A percentile compares a stretch with the other conserved stretches of the same genome.
Conservation (phyloP, 1,140 invertebrate species). For the Schlechtendalia chinensis region DNA sequence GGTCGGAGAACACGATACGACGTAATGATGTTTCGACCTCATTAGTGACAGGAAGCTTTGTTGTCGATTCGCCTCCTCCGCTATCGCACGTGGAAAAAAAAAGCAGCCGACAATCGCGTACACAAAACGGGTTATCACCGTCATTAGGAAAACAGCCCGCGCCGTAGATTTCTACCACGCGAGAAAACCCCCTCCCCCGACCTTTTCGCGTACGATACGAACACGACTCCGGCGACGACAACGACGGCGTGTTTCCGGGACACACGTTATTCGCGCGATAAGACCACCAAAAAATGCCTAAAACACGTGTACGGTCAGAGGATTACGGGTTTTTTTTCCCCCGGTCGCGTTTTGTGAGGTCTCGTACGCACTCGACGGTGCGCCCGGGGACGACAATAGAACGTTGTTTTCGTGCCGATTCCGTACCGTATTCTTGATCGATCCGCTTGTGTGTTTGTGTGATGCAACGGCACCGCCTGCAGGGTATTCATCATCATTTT, state of each 20-base stretch:
- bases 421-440: conserved; percentile 32
- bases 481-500: conserved; percentile 21
- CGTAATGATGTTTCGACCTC: conserved; percentile 42
- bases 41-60: conserved; percentile 43
- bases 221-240: too few relatives aligned
- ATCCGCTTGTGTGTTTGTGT: neutral
- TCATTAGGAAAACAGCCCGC: too few relatives aligned
- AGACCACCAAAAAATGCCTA: too few relatives aligned
- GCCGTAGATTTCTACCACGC: too few relatives aligned
- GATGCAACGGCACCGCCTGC: conserved; percentile 14
- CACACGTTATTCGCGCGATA: conserved; percentile 10
- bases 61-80: neutral
- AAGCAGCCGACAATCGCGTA: conserved; percentile 21
- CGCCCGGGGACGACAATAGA: conserved; percentile 7
- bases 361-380: neutral
- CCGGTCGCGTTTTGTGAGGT: conserved; percentile 44
- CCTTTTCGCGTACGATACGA: too few relatives aligned
- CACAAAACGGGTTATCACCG: too few relatives aligned
- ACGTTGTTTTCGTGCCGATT: conserved; percentile 37
- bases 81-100: too few relatives aligned
- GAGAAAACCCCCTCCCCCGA: too few relatives aligned
- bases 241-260: conserved; percentile 30
- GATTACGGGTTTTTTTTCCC: conserved; percentile 38
- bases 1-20: conserved; percentile 1
- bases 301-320: too few relatives aligned